Base-by-base conservation (phyloP, 2,797 vertebrate species). In the Vireo griseus region DNA sequence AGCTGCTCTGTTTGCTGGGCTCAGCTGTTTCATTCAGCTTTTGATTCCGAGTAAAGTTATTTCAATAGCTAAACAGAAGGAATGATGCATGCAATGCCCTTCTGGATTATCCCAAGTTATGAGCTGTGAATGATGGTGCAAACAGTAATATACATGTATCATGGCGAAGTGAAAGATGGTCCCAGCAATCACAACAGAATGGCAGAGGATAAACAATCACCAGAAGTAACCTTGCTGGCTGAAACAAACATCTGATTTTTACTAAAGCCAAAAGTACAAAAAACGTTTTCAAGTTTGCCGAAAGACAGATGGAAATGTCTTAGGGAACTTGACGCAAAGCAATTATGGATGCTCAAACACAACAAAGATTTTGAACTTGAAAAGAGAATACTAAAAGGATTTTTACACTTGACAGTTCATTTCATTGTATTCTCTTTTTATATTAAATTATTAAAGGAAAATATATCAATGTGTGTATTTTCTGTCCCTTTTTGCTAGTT, bases 341-440 rank as follows among this genome's bases (percentile, higher is more conserved):
- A 94, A 97, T 97, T 97, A 97, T 73, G 94, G 95, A 92, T 94
- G 81, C 93, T 97, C 91, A 95, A 93, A 97, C 91, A 96, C 95
- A 97, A 96, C 95, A 97, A 97, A 97, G 95, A 95, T 95, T 96
- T 97, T 86, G 91, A 91, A 97, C 94, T 95, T 97, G 92, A 97
- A 97, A 97, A 94, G 95, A 94, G 94, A 97, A 95, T 96, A 80
- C 95, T 96, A 96, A 97, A 96, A 97, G 93, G 92, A 96, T 97
- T 97, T 95, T 96, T 97, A 97, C 88, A 80, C 78, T 94, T 97
- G 95, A 96, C 96, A 97, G 93, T 91, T 97, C 94, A 96, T 92
- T 96, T 97, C 93, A 96, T 97, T 96, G 91, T 96, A 92, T 96
- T 93, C 95, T 97, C 74, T 97, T 95, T 97, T 97, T 94, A 85